Conservation (phyloP, 2,113 vertebrate species). For the Tichodroma muraria region DNA sequence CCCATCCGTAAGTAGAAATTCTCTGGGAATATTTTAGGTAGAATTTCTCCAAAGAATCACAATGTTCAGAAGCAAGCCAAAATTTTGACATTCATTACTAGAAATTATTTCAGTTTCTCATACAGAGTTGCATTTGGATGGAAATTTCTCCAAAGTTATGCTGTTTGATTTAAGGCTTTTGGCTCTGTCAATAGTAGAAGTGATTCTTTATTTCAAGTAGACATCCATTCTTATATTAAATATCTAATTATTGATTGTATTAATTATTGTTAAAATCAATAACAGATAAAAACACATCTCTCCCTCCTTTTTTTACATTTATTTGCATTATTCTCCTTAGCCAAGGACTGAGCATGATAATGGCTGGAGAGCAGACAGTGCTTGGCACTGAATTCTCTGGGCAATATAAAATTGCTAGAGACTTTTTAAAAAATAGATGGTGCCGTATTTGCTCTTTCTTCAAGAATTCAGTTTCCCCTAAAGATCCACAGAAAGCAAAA, state of each 20-base stretch:
- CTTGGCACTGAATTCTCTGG: background rate
- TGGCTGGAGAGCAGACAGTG: background rate
- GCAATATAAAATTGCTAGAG: background rate
- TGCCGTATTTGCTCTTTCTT: background rate
- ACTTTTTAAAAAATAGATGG: background rate
- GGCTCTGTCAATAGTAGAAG: background rate
- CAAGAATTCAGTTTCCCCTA: background rate
- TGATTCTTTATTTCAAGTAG: background rate
- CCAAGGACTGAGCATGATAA: background rate
- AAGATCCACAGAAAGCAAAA: background rate
- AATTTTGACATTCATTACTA: background rate
- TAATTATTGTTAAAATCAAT: background rate
- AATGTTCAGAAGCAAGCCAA: background rate
- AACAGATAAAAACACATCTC: background rate
- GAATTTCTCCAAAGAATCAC: background rate
- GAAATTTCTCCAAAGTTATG: background rate
- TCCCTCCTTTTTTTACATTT: background rate
- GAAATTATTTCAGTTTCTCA: background rate
- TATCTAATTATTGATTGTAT: background rate
- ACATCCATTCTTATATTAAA: background rate
- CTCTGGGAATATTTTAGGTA: background rate
- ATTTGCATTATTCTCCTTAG: background rate
- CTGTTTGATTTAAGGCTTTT: background rate
- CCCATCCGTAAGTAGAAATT: background rate
- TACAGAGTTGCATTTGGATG: background rate